phyloP scores from a whole-genome alignment of 2,113 vertebrate species.

The Mesitornis unicolor region DNA sequence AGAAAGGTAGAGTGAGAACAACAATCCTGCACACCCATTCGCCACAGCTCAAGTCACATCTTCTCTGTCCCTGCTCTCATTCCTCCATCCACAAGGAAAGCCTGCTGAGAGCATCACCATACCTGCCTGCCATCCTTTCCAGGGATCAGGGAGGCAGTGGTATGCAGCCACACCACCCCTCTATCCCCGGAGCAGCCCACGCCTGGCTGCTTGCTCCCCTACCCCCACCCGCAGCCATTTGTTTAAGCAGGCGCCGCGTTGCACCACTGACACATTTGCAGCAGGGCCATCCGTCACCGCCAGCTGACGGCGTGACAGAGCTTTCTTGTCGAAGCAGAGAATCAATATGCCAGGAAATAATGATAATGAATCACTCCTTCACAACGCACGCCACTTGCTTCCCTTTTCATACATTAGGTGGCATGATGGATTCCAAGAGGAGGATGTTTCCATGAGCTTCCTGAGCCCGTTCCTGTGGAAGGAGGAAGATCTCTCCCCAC shows the following conservation, averaged over 20 bases:
- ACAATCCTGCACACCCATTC: neutral
- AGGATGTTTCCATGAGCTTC: neutral
- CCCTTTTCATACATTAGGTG: neutral
- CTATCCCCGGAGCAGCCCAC: neutral
- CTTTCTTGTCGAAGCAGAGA: slow-evolving; percentile 47
- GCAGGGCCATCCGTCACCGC: slow-evolving; percentile 4
- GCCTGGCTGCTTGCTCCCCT: neutral
- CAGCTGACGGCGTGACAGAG: neutral
- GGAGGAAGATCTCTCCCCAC: neutral
- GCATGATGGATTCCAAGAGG: neutral
- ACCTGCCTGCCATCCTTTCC: neutral
- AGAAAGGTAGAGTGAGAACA: neutral
- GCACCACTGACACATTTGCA: neutral
- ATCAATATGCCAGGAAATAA: slow-evolving; percentile 69
- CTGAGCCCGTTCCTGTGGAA: neutral
- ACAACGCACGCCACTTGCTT: neutral
- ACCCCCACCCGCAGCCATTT: neutral
- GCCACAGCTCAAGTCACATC: neutral
- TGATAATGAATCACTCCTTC: slow-evolving; percentile 49
- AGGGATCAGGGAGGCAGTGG: neutral
- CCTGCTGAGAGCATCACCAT: neutral
- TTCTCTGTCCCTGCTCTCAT: neutral
- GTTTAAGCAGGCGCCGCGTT: neutral
- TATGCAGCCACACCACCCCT: neutral
- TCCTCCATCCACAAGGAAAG: neutral